These are phyloP conservation scores for Anabas testudineus DNA, from an alignment of 2,797 vertebrate genomes.

Conservation along the genomic window DNA sequence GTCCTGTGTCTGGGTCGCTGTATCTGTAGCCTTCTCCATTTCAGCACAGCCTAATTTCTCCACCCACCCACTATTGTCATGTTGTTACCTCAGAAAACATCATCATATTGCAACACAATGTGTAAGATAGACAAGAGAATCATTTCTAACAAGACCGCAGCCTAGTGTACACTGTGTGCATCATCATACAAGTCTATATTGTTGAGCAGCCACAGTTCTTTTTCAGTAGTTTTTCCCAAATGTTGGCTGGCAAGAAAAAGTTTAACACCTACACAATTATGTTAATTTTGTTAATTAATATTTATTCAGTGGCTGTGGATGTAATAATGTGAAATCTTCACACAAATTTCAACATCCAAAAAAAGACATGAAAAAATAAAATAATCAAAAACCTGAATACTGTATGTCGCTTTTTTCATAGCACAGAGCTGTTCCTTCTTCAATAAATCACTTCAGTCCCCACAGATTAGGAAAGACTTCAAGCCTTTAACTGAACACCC, in stretches of 20 bases:
- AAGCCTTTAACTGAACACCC: conserved; percentile 9
- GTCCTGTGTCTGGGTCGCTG: conserved; percentile 55
- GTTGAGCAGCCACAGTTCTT: too few species aligned
- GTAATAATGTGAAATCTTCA: neutral
- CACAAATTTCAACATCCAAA: neutral
- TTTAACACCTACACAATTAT: too few species aligned
- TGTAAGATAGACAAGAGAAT: neutral
- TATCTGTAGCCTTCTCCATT: conserved; percentile 52
- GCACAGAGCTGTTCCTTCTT: neutral
- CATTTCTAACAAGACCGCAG: conserved; percentile 2
- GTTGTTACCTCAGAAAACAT: conserved; percentile 30
- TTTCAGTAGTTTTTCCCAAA: too few species aligned
- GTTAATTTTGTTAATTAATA: too few species aligned
- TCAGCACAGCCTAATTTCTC: conserved; percentile 38
- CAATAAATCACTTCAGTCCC: neutral
- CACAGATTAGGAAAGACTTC: conserved; percentile 9
- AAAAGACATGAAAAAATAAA: too few species aligned
- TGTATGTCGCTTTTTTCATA: neutral
- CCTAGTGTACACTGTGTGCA: neutral
- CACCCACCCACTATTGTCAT: neutral
- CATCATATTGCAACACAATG: neutral
- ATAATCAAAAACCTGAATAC: too few species aligned
- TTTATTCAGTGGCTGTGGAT: too few species aligned
- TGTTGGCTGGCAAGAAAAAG: too few species aligned
- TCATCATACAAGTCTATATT: too few species aligned